A percentile compares a stretch with the other conserved stretches of the same genome.
These are phyloP conservation scores for Volucella bombylans DNA, from an alignment of 2,888 invertebrate species.

Conservation along the genomic window DNA sequence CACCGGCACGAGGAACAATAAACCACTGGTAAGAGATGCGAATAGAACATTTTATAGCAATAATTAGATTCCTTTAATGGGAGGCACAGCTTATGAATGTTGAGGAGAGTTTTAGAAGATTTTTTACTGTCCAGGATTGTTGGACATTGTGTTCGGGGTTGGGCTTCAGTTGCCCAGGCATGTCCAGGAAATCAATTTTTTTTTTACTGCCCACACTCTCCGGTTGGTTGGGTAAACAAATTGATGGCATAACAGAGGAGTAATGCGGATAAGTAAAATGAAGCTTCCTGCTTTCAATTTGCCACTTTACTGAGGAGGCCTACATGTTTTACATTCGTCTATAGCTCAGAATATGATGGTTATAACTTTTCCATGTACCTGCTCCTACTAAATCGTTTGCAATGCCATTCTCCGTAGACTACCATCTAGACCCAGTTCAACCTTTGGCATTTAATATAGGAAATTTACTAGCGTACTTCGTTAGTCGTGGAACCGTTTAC, in stretches of 20 bases:
- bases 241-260: not conserved
- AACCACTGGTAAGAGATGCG: slow-evolving; percentile 51
- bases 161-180: not conserved
- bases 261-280: not conserved
- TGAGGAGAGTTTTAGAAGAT: not conserved
- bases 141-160: not conserved
- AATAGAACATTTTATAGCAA: slow-evolving; percentile 40
- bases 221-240: not conserved
- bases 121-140: not conserved
- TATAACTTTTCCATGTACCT: too few species aligned
- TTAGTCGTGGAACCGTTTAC: not conserved
- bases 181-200: not conserved
- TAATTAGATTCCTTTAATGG: slow-evolving; percentile 24
- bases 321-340: too few species aligned
- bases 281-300: not conserved
- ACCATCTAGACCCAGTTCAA: not conserved
- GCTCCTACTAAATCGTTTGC: too few species aligned
- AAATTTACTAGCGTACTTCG: not conserved
- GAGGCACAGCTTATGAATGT: slow-evolving; percentile 19
- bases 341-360: too few species aligned
- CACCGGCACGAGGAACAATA: slow-evolving; percentile 25
- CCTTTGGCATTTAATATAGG: not conserved
- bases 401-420: not conserved
- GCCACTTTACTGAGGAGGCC: not conserved
- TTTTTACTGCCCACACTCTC: not conserved